These are phyloP conservation scores for Paedocypris micromegethes DNA, from an alignment of 2,797 vertebrate species.

Conservation along the genomic window DNA sequence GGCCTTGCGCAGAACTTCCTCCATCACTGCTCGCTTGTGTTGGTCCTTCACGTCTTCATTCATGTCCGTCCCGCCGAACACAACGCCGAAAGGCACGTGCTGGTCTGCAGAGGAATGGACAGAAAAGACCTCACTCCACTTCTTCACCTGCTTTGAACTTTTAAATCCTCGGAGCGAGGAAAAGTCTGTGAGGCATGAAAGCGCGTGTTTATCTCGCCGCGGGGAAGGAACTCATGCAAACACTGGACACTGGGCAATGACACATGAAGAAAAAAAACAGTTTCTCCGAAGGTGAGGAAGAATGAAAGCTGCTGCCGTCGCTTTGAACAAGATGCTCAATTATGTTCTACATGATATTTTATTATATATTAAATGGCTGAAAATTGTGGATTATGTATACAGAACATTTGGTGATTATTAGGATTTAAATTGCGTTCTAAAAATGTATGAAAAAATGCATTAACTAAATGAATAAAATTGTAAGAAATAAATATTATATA, in stretches of 20 bases:
- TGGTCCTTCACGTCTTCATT: conserved; percentile 87
- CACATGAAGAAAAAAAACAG: neutral
- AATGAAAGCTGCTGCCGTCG: neutral
- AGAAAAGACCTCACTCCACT: conserved; percentile 20
- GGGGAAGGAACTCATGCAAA: neutral
- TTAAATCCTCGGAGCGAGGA: conserved; percentile 4
- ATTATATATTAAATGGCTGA: too few species aligned
- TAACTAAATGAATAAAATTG: too few species aligned
- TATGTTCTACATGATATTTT: too few species aligned
- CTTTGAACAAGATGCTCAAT: neutral
- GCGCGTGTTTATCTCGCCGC: conserved; percentile 27
- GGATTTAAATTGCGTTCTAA: too few species aligned
- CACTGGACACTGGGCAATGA: conserved; percentile 11
- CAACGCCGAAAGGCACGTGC: conserved; percentile 79
- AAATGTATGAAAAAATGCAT: too few species aligned
- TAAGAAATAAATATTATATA: too few species aligned
- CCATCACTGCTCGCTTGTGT: conserved; percentile 80
- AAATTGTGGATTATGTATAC: too few species aligned
- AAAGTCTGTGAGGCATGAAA: conserved; percentile 29
- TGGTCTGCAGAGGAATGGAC: conserved; percentile 64
- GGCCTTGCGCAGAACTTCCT: conserved; percentile 80
- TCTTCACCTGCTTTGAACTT: conserved; percentile 12
- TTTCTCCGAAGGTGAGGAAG: neutral
- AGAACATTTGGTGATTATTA: too few species aligned
- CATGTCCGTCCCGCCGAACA: conserved; percentile 94